These are phyloP conservation scores for Thalassophryne amazonica DNA, from an alignment of 2,797 vertebrate species.

Conservation along the genomic window DNA sequence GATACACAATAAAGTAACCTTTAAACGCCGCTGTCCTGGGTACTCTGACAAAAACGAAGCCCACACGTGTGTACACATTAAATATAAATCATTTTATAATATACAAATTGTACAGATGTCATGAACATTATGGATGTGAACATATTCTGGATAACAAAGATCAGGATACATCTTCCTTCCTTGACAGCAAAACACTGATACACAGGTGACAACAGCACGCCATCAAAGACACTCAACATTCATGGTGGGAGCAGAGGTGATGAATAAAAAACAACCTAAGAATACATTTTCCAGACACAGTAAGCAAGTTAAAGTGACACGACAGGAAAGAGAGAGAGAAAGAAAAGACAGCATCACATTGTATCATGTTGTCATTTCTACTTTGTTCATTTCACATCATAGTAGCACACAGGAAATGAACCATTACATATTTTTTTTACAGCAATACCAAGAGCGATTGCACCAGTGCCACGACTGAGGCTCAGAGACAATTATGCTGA, in stretches of 20 bases:
- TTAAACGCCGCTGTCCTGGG: background rate
- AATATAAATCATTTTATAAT: constrained; percentile 87
- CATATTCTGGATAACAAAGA: constrained; percentile 58
- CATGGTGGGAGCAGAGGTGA: constrained; percentile 63
- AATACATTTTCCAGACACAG: constrained; percentile 56
- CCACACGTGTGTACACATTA: constrained; percentile 70
- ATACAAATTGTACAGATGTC: constrained; percentile 86
- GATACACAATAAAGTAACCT: no score
- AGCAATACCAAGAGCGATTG: constrained; percentile 64
- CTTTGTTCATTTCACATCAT: constrained; percentile 50
- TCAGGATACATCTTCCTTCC: constrained; percentile 52
- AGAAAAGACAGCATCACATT: constrained; percentile 42
- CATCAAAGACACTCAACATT: constrained; percentile 69
- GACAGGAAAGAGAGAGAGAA: constrained; percentile 27
- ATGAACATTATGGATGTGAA: constrained; percentile 68
- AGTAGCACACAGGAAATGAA: constrained; percentile 66
- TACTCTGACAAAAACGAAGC: constrained; percentile 37
- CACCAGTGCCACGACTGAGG: constrained; percentile 51
- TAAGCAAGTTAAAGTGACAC: constrained; percentile 61
- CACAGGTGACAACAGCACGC: constrained; percentile 57
- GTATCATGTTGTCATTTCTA: constrained; percentile 55
- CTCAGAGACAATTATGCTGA: constrained; percentile 62
- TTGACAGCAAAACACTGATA: constrained; percentile 48
- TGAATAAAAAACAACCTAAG: constrained; percentile 45
- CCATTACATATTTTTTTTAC: constrained; percentile 40